Percentiles rank a stretch among this genome's conserved stretches.
Conservation (phyloP, 2,113 vertebrate species). For the Vidua macroura region DNA sequence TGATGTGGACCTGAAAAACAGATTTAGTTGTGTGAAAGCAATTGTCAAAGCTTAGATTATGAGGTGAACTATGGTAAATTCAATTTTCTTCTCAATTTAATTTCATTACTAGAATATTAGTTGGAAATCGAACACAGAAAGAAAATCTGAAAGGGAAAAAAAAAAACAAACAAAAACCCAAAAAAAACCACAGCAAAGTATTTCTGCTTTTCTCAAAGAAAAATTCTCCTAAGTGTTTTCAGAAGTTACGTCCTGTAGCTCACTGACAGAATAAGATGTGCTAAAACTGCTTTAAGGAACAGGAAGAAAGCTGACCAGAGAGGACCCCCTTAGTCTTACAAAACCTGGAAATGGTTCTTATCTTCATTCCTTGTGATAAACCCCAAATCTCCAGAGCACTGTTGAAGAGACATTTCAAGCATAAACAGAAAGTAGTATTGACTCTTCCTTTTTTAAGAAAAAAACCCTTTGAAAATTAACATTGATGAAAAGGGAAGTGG, state of each 20-base stretch:
- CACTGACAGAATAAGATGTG: background rate
- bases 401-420: background rate
- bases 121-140: background rate
- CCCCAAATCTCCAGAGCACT: background rate
- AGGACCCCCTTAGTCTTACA: background rate
- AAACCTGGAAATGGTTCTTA: background rate
- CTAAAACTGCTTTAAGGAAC: background rate
- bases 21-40: background rate
- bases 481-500: background rate
- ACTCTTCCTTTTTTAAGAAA: background rate
- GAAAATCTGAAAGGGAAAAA: background rate
- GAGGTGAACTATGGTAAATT: background rate
- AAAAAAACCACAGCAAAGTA: background rate
- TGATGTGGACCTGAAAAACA: background rate
- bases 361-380: background rate
- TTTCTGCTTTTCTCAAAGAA: background rate
- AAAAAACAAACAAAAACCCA: rapidly evolving
- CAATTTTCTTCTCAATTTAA: background rate
- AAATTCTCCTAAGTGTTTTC: background rate
- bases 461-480: background rate
- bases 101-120: background rate
- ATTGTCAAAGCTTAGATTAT: background rate
- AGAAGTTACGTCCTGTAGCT: background rate
- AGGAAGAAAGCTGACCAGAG: background rate
- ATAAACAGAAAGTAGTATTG: background rate